Base-by-base conservation (phyloP, 2,888 invertebrate genomes). In the Hemaris fuciformis region DNA sequence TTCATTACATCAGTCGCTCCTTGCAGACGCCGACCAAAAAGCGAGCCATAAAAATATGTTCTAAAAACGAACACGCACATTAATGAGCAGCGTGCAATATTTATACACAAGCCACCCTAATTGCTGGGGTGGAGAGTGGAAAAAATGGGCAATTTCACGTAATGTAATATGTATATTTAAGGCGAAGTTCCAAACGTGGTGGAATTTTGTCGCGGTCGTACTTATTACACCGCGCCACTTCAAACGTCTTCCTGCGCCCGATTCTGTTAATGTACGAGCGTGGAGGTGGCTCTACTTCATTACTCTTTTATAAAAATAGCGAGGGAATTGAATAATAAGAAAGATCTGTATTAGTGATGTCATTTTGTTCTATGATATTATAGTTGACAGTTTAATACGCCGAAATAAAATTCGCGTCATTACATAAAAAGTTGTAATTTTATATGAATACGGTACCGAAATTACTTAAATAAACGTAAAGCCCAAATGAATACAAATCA, bases 101-200 rank as follows among this genome's bases (percentile, higher is more conserved):
- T 92, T 92, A 93, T 93, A 91, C 90, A 89, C 89, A 87, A 88
- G 85, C 86, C 81, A 87, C 90, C 92, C 91, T 93, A 93, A 93
- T 93, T 92, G 93, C 88, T 89, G 85, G 93, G 93, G 93, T 89
- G 91, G 92, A 91, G 91, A 92, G 92, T 91, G 92, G 89, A 91
- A 92, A 93, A 93, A 93, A 92, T 91, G 91, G 93, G 89, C 92
- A 93, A 93, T 93, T 92, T 90, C 88, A 90, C 91, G 91, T 91
- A 91, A 92, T 92, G 89, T 91, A 91, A 92, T 92, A 91, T 91
- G 91, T 91, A 92, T 91, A 91, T 91, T 91, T 91, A 91, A 90
- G 90, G 89, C 86, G 85, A 87, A 84, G 83, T 85, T 87, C 84
- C 80, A 81, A 88, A 87, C 79, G 79, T 74, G 69, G 81, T 75